These are phyloP conservation scores for Eira barbara DNA, from an alignment of 2,113 vertebrate genomes.

Conservation along the genomic window DNA sequence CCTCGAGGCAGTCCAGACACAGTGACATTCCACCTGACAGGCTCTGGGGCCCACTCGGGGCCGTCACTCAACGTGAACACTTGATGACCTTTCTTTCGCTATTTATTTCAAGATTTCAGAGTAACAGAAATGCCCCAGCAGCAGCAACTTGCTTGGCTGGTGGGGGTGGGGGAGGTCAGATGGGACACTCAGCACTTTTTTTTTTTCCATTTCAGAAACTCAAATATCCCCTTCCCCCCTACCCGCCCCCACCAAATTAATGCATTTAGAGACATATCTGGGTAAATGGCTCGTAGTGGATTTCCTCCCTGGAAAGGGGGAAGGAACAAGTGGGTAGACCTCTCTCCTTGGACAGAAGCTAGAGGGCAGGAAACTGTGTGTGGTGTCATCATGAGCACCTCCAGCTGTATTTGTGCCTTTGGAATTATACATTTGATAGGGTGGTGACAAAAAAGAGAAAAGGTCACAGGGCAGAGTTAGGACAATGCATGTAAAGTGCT, in stretches of 20 bases:
- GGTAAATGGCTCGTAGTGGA: background rate
- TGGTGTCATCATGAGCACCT: conserved; percentile 73
- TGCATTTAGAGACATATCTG: conserved; percentile 31
- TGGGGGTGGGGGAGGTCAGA: background rate
- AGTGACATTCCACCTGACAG: conserved; percentile 49
- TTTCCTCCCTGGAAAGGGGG: background rate
- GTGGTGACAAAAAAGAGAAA: conserved; percentile 45
- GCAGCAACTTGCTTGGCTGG: background rate
- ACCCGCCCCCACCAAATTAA: background rate
- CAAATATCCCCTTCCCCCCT: background rate
- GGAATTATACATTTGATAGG: conserved; percentile 82
- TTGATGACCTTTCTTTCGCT: conserved; percentile 62
- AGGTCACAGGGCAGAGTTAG: background rate
- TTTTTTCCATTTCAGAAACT: conserved; percentile 2
- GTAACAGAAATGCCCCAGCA: background rate
- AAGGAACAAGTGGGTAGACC: background rate
- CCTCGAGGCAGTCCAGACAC: conserved; percentile 68
- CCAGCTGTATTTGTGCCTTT: conserved; percentile 81
- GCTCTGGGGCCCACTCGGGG: conserved; percentile 51
- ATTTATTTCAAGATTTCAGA: conserved; percentile 79
- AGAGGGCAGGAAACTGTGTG: conserved; percentile 31
- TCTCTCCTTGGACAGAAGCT: conserved; percentile 24
- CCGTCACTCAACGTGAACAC: conserved; percentile 75
- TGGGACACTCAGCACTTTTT: background rate
- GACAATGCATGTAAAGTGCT: background rate